Conservation (phyloP, 1,140 invertebrate species). For the Atopsyche davidsoni region DNA sequence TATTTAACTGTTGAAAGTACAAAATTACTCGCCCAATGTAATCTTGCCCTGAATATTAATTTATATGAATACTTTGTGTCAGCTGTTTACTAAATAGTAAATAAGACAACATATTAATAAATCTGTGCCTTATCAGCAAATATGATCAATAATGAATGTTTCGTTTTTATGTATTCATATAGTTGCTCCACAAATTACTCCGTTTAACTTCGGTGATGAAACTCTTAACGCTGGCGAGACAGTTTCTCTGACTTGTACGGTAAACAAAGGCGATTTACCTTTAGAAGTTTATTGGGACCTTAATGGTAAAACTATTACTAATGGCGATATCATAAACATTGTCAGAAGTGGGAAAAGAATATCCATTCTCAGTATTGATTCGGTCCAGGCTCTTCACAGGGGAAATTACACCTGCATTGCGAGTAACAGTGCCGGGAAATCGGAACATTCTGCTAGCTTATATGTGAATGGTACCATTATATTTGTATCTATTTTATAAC, state of each 20-base stretch:
- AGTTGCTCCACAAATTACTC: constrained; percentile 60
- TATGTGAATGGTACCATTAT: constrained; percentile 50
- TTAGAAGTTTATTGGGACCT: constrained; percentile 54
- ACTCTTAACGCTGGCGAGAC: constrained; percentile 58
- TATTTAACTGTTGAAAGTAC: too few species aligned
- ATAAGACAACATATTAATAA: constrained; percentile 11
- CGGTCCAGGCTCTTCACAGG: constrained; percentile 53
- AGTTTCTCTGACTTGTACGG: constrained; percentile 53
- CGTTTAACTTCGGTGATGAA: constrained; percentile 55
- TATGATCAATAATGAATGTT: constrained; percentile 10
- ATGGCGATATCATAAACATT: constrained; percentile 23
- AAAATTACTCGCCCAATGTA: too few species aligned
- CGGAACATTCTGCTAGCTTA: constrained; percentile 48
- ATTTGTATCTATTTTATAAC: constrained; percentile 9
- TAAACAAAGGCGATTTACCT: constrained; percentile 57
- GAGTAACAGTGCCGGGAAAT: constrained; percentile 58
- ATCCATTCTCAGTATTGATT: constrained; percentile 51
- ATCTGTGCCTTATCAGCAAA: constrained; percentile 16
- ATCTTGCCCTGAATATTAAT: too few species aligned
- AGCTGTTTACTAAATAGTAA: too few species aligned
- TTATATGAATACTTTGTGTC: too few species aligned
- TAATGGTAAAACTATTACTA: constrained; percentile 37
- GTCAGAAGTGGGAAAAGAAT: constrained; percentile 35
- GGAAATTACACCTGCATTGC: constrained; percentile 65
- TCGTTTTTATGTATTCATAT: constrained; percentile 29